Base-by-base conservation (phyloP, 2,113 vertebrate genomes). In the Tamias sibiricus region DNA sequence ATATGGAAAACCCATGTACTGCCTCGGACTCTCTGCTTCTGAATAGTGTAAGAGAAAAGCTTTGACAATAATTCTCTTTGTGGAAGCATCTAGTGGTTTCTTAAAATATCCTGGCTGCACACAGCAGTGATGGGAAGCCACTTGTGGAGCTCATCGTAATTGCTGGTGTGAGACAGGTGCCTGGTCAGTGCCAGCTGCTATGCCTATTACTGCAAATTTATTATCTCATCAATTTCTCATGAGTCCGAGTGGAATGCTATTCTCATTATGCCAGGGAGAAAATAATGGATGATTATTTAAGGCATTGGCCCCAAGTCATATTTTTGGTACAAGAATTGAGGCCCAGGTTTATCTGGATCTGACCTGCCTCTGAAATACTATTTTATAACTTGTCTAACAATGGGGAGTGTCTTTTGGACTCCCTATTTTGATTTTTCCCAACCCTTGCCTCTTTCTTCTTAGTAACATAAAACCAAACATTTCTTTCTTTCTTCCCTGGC, bases 351-450 rank as follows among this genome's bases (percentile, higher is more conserved):
- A 28, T 66, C 44, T 66, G 44, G 10, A 88, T 66, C 32, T 59
- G 26, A 20, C 42, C 9, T 49, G 20, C 8, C 7, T 40, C 37
- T 19, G 30, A 71, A 42, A 87, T 40, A 71, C 9, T 57, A 13
- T 35, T 6, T 76, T 14, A 9, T 8, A 37, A 35, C 14, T 16
- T 49, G 13, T 26, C 13, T 8, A 8, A 1, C 6, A 13, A 20
- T 4, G 4, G 11, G 20, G 44, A 59, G 0, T 11, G 40, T 37
- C 22, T n/a, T 47, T 4, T 16, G 47, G 5, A 2, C 13, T 49
- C 9, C 8, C 2, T 79, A 8, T 44, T 66, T 93, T 72, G 26
- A 19, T 64, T 35, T 62, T 30, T 14, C 44, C 24, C 6, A 54
- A 3, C 2, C 0, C 3, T 68, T 66, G 81, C 0, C 13, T 44